Evolutionary conservation across 2,797 vertebrate species (phyloP).

Genomic region (Staurois parvus): DNA sequence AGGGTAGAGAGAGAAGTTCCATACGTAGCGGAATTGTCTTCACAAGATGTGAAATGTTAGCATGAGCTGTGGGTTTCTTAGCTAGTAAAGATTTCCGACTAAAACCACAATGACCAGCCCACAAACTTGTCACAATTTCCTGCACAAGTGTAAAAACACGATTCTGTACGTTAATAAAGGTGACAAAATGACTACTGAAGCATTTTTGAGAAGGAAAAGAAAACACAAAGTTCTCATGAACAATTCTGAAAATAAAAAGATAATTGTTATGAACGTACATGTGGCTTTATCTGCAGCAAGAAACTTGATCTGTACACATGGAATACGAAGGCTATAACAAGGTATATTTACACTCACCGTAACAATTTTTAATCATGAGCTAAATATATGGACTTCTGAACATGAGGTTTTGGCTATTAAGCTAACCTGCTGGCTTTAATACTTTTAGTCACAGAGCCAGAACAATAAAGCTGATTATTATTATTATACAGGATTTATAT

Average conservation of each 20-base stretch:
- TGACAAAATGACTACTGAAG: constrained; percentile 19
- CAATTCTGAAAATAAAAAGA: background rate
- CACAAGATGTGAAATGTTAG: constrained; percentile 15
- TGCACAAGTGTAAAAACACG: constrained; percentile 28
- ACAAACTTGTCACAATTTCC: constrained; percentile 50
- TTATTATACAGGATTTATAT: too few relatives aligned
- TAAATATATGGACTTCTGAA: too few relatives aligned
- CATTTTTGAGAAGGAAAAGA: background rate
- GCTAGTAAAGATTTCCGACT: constrained; percentile 47
- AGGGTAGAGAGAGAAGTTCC: background rate
- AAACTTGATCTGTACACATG: background rate
- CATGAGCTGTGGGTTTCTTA: constrained; percentile 13
- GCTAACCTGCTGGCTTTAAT: too few relatives aligned
- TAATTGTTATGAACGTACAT: constrained; percentile 8
- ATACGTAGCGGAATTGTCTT: background rate
- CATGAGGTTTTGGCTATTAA: too few relatives aligned
- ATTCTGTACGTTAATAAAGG: background rate
- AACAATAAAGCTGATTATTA: too few relatives aligned
- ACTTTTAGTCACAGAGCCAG: too few relatives aligned
- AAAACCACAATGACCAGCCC: constrained; percentile 56
- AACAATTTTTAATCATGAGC: too few relatives aligned
- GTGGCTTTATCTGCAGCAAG: constrained; percentile 4
- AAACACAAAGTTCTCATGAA: constrained; percentile 23
- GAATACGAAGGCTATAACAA: too few relatives aligned
- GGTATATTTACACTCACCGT: too few relatives aligned